Base-by-base conservation (phyloP, 2,888 invertebrate genomes). In the Spilarctia lutea region DNA sequence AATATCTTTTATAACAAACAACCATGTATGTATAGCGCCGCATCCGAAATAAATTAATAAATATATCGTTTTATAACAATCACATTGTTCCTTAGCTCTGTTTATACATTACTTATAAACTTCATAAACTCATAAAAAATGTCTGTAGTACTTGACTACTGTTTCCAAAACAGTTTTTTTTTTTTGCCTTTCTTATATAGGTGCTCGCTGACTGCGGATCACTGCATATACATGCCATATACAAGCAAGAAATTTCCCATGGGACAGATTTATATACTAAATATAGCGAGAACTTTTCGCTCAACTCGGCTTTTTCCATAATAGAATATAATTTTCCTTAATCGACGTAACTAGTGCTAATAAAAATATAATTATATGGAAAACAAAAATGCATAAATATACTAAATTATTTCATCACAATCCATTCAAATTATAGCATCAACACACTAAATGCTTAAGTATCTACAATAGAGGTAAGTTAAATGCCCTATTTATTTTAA, bases 401-500 rank as follows among this genome's bases (percentile, higher is more conserved):
- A 48, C 65, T 24, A 65, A 13, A 45, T 60, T 60, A 72, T 63
- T 66, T 42, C 74, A 81, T 80, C 78, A 83, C 80, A 79, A 78
- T 68, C 16, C 35, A 24, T 35, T 69, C 35, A 35, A 56, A 56
- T 69, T 16, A 69, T 56, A 69, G 52, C 13, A 24, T 27, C 7
- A 16, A 56, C 56, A 60, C 68, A 33, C n/a, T n/a, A 70, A 70
- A 60, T 70, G 60, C n/a, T 3, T 35, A 69, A 39, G 24, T 39
- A 45, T 66, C 65, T 83, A 83, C 65, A 70, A 74, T 75, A 80
- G 66, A 82, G 75, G 75, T 79, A 68, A 81, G 75, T 79, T 80
- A 84, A 84, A 84, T 84, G 84, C 84, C 77, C 76, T 81, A 79
- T 78, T 80, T 77, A 66, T 81, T 77, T 81, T 80, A 83, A 82